Conservation (phyloP, 2,888 invertebrate genomes). For the Autographa pulchrina region DNA sequence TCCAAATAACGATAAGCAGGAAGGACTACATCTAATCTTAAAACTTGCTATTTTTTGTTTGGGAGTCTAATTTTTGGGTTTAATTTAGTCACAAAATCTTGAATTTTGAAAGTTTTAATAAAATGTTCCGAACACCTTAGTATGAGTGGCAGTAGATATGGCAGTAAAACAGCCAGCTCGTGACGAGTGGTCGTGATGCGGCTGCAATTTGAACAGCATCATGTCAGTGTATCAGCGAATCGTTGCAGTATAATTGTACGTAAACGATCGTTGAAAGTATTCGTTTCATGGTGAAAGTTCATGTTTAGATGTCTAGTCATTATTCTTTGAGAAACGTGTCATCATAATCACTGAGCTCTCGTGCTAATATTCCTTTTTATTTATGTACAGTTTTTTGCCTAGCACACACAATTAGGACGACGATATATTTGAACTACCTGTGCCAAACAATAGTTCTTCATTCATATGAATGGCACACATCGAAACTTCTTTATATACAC, state of each 20-base stretch:
- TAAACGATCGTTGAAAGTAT: slow-evolving; percentile 36
- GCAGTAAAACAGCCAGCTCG: slow-evolving; percentile 48
- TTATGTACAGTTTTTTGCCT: background rate
- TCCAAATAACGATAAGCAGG: too few species aligned
- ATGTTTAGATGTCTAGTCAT: slow-evolving; percentile 9
- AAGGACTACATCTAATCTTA: too few species aligned
- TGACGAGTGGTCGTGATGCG: slow-evolving; percentile 62
- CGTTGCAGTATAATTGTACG: slow-evolving; percentile 47
- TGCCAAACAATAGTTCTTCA: too few species aligned
- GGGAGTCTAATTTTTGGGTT: background rate
- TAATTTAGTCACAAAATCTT: background rate
- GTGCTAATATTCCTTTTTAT: background rate
- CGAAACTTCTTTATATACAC: background rate
- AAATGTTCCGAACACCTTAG: slow-evolving; percentile 34
- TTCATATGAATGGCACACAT: too few species aligned
- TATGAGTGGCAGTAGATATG: slow-evolving; percentile 5
- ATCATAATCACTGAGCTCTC: slow-evolving; percentile 12
- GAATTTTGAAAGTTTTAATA: background rate
- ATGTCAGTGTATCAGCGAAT: slow-evolving; percentile 60
- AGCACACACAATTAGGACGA: too few species aligned
- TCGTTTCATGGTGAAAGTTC: slow-evolving; percentile 23
- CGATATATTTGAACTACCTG: too few species aligned
- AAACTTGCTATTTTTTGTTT: background rate
- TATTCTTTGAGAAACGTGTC: background rate
- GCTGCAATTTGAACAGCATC: slow-evolving; percentile 60